Percentiles rank a stretch among this genome's conserved stretches.
These are phyloP conservation scores for Gryllus longicercus DNA, from an alignment of 2,888 invertebrate genomes.

Conservation along the genomic window DNA sequence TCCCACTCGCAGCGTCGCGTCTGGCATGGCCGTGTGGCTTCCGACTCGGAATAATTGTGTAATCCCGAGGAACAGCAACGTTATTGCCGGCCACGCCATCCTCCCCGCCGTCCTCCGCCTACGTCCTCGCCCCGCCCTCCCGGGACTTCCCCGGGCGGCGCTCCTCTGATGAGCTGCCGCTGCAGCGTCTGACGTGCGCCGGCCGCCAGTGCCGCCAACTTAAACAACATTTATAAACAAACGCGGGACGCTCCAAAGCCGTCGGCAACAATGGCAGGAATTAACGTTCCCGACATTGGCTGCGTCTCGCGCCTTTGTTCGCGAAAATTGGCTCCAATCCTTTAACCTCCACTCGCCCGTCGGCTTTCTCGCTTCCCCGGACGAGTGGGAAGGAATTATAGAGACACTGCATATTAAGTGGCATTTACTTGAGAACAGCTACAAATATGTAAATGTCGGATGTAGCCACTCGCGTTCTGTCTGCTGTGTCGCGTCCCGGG, in stretches of 20 bases:
- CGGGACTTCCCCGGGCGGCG: not conserved
- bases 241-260: not conserved
- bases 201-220: not conserved
- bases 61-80: not conserved
- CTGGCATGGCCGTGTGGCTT: not conserved
- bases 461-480: not conserved
- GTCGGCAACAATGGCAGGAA: not conserved
- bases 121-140: not conserved
- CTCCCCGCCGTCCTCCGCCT: not conserved
- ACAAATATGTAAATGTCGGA: not conserved
- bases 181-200: conserved; percentile 2
- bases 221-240: conserved; percentile 17
- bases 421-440: conserved; percentile 17
- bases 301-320: conserved; percentile 9
- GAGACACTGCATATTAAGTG: conserved; percentile 17
- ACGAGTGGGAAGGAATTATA: not conserved
- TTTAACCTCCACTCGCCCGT: not conserved
- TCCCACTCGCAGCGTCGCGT: too few relatives aligned
- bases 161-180: not conserved
- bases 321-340: not conserved
- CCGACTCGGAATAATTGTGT: conserved; percentile 9
- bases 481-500: not conserved
- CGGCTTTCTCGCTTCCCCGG: not conserved
- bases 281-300: not conserved
- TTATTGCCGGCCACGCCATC: not conserved